phyloP scores from a whole-genome alignment of 2,888 invertebrate genomes.

The Odontomyia ornata region DNA sequence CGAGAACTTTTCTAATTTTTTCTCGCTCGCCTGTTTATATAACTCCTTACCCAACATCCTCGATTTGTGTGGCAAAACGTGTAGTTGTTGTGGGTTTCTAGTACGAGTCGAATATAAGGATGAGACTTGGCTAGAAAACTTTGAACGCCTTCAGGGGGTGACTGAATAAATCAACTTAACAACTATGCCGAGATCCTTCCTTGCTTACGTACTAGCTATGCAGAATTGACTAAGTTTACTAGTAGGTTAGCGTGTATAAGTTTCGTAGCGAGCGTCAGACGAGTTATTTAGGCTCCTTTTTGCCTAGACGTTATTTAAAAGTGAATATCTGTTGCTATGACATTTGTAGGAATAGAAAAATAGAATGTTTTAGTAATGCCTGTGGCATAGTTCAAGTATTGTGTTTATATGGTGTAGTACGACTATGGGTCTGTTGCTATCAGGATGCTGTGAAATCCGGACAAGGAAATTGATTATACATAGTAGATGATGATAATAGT shows the following conservation, averaged over 20 bases:
- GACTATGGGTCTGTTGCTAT: neutral
- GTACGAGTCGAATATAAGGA: neutral
- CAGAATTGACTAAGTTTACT: neutral
- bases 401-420: slow-evolving; percentile 16
- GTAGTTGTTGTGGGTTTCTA: neutral
- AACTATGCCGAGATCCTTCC: neutral
- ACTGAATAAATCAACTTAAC: slow-evolving; percentile 29
- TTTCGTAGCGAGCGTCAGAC: neutral
- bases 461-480: neutral
- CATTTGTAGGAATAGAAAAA: slow-evolving; percentile 5
- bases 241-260: neutral
- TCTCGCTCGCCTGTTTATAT: neutral
- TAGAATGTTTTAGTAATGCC: slow-evolving; percentile 6
- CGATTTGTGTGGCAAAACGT: no score
- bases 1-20: slow-evolving; percentile 9
- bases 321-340: slow-evolving; percentile 41
- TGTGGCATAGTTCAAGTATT: neutral
- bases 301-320: slow-evolving; percentile 21
- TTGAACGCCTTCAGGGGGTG: slow-evolving; percentile 1
- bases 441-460: neutral
- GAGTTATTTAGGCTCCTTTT: slow-evolving; percentile 34
- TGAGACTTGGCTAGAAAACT: no score
- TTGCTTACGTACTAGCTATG: neutral
- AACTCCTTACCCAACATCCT: neutral
- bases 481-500: neutral